Evolutionary conservation across 2,888 invertebrate genomes (phyloP).

Genomic region (Aspidapion aeneum): DNA sequence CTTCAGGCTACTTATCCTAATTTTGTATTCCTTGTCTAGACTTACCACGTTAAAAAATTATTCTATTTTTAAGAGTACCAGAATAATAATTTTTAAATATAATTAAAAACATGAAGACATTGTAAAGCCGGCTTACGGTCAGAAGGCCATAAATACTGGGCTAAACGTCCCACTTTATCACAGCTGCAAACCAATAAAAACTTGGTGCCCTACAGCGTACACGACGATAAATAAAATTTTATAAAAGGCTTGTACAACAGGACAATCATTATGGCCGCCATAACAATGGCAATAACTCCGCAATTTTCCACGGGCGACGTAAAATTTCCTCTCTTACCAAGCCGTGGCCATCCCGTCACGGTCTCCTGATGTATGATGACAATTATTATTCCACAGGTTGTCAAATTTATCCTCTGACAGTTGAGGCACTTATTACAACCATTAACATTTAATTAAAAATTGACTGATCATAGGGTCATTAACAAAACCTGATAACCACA

Average conservation of each 20-base stretch:
- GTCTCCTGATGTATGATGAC: constrained; percentile 30
- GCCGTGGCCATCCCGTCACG: constrained; percentile 14
- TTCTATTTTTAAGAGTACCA: no score
- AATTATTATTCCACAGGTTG: constrained; percentile 34
- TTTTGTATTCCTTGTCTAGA: no score
- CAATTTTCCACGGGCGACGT: constrained; percentile 10
- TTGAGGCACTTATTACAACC: no score
- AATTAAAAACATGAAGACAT: background rate
- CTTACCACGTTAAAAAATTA: no score
- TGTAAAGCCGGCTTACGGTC: background rate
- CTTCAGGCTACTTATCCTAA: no score
- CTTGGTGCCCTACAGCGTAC: background rate
- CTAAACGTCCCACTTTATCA: background rate
- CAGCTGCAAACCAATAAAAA: constrained; percentile 1
- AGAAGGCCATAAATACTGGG: constrained; percentile 7
- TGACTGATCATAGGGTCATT: no score
- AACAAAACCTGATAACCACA: no score
- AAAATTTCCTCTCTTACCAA: constrained; percentile 12
- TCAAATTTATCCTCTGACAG: constrained; percentile 26
- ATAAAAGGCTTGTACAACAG: constrained; percentile 10
- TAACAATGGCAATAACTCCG: constrained; percentile 10
- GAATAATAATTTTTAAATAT: no score
- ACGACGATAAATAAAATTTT: constrained; percentile 14
- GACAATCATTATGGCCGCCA: constrained; percentile 11
- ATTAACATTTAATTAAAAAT: no score